Percentiles rank a stretch among this genome's conserved stretches.
phyloP scores from a whole-genome alignment of 2,113 vertebrate genomes.

The Sinosuthora webbiana region DNA sequence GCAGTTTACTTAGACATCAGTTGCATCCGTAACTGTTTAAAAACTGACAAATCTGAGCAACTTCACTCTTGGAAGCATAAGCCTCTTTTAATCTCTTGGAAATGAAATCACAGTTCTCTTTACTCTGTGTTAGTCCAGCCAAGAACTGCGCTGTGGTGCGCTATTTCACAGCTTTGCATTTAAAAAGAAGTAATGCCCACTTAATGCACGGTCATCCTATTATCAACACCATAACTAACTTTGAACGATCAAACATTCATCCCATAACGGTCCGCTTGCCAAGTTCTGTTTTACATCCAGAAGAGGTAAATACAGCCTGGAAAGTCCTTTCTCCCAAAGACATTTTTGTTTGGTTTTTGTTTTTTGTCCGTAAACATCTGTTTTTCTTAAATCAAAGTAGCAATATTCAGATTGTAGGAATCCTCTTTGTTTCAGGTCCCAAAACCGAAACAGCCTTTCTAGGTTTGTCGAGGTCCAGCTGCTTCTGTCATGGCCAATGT shows the following conservation, averaged over 20 bases:
- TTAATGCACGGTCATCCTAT: slow-evolving; percentile 19
- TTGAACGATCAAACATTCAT: neutral
- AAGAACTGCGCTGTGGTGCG: neutral
- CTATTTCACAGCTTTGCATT: slow-evolving; percentile 23
- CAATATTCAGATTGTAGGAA: neutral
- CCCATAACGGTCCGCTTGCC: neutral
- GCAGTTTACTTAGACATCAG: slow-evolving; percentile 11
- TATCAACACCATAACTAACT: neutral
- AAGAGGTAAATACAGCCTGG: neutral
- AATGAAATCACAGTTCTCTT: neutral
- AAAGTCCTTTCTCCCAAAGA: neutral
- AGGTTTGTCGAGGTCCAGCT: neutral
- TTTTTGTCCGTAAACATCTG: neutral
- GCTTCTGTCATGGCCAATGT: neutral
- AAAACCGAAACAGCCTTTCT: neutral
- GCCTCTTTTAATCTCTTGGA: slow-evolving; percentile 40
- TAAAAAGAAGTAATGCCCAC: slow-evolving; percentile 12
- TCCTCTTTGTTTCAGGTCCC: neutral
- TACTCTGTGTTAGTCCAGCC: slow-evolving; percentile 2
- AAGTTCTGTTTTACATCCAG: neutral
- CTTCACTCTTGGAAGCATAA: slow-evolving; percentile 45
- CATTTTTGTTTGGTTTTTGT: accelerated
- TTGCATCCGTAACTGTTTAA: slow-evolving; percentile 7
- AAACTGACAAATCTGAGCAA: slow-evolving; percentile 38
- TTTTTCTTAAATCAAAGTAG: neutral